phyloP scores from a whole-genome alignment of 2,888 invertebrate species.

The Ctena decussata region DNA sequence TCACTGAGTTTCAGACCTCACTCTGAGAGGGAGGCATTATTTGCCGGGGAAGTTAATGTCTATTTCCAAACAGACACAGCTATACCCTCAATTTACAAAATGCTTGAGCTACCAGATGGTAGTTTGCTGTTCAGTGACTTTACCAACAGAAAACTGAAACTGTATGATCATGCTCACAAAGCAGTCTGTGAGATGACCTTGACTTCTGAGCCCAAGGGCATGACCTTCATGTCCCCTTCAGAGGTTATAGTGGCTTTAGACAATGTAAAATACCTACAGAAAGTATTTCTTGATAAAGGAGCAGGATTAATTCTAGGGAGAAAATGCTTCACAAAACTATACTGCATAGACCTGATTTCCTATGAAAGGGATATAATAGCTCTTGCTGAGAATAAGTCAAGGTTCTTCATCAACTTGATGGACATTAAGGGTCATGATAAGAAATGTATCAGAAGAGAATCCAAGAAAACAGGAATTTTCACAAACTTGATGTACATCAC shows the following conservation, averaged over 20 bases:
- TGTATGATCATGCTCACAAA: not conserved
- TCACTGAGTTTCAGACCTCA: not conserved
- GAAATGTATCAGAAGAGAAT: slow-evolving; percentile 1
- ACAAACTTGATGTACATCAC: not conserved
- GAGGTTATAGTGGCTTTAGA: not conserved
- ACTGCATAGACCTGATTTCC: not conserved
- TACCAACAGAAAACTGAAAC: not conserved
- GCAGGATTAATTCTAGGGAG: not conserved
- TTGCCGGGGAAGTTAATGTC: not conserved
- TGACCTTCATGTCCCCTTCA: not conserved
- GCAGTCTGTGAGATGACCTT: not conserved
- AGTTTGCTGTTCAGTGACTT: not conserved
- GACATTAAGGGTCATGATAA: not conserved
- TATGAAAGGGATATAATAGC: not conserved
- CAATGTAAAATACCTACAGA: not conserved
- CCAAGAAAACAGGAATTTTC: not conserved
- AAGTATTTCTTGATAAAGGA: not conserved
- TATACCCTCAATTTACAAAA: not conserved
- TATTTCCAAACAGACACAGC: slow-evolving; percentile 5
- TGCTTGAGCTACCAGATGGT: not conserved
- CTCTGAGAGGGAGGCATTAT: not conserved
- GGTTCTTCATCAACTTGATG: not conserved
- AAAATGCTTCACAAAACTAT: not conserved
- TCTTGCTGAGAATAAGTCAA: not conserved
- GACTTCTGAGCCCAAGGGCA: not conserved